These are phyloP conservation scores for Nomada hirtipes DNA, from an alignment of 2,888 invertebrate genomes.

Conservation along the genomic window DNA sequence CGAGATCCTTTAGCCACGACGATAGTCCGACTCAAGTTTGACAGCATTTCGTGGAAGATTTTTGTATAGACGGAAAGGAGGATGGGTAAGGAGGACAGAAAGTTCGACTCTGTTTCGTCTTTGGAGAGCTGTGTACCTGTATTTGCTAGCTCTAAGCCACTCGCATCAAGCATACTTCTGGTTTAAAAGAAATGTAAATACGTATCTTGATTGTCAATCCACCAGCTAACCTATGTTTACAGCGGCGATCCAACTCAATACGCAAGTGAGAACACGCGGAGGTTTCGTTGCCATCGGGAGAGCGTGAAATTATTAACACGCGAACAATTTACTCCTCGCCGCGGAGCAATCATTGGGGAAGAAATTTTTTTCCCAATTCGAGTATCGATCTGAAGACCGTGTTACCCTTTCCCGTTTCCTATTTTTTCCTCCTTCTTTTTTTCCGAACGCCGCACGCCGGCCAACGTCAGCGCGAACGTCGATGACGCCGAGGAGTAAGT, in stretches of 20 bases:
- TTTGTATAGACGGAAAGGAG: too few relatives aligned
- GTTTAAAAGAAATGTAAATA: too few relatives aligned
- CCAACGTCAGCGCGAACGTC: conserved; percentile 26
- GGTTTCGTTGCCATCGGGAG: not conserved
- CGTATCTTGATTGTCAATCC: conserved; percentile 8
- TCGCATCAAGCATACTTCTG: not conserved
- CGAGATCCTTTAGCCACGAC: too few relatives aligned
- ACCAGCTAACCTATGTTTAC: conserved; percentile 5
- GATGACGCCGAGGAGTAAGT: conserved; percentile 60
- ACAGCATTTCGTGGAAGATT: too few relatives aligned
- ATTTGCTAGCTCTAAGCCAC: not conserved
- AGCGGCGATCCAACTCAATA: not conserved
- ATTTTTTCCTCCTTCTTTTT: not conserved
- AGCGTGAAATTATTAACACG: conserved; percentile 33
- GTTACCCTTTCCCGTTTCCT: not conserved
- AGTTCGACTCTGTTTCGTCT: too few relatives aligned
- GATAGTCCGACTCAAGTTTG: too few relatives aligned
- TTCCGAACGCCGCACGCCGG: conserved; percentile 9
- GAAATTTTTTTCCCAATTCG: conserved; percentile 12
- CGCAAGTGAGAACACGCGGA: conserved; percentile 20
- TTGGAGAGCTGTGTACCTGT: too few relatives aligned
- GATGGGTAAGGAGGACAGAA: too few relatives aligned
- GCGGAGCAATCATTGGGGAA: conserved; percentile 1
- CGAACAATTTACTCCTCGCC: conserved; percentile 29
- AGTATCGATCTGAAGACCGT: conserved; percentile 24